Percentiles rank a stretch among this genome's conserved stretches.
Evolutionary conservation across 1,140 invertebrate species (phyloP).

Genomic region (Nebria ingens): DNA sequence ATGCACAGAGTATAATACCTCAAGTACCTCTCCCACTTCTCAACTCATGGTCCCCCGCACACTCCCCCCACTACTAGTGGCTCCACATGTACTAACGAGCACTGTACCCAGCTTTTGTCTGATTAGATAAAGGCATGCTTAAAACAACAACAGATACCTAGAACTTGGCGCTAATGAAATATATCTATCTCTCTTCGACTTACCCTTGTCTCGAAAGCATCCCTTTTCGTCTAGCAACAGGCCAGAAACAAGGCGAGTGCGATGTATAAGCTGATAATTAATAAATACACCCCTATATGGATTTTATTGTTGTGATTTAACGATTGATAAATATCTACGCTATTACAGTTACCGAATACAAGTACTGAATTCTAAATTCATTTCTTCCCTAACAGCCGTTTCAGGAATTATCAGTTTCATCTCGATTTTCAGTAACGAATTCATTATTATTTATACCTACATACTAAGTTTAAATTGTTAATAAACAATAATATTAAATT

Average conservation of each 20-base stretch:
- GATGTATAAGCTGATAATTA: neutral
- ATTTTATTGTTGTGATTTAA: too few relatives aligned
- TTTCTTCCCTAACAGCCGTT: too few relatives aligned
- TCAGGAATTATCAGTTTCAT: too few relatives aligned
- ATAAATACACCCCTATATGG: too few relatives aligned
- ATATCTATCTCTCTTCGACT: constrained; percentile 19
- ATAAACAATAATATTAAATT: too few relatives aligned
- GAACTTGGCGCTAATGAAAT: constrained; percentile 32
- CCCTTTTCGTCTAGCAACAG: neutral
- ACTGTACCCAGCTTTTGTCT: constrained; percentile 28
- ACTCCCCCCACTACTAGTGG: constrained; percentile 3
- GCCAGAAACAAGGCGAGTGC: neutral
- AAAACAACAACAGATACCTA: constrained; percentile 36
- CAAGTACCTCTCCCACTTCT: neutral
- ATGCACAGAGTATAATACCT: too few relatives aligned
- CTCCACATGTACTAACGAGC: neutral
- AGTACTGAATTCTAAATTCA: too few relatives aligned
- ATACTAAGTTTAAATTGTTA: too few relatives aligned
- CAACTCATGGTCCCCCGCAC: neutral
- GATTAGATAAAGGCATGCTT: constrained; percentile 37
- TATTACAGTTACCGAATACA: too few relatives aligned
- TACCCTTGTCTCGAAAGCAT: neutral
- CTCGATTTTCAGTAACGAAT: too few relatives aligned
- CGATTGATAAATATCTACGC: too few relatives aligned
- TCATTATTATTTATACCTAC: too few relatives aligned